Evolutionary conservation across 2,797 vertebrate species (phyloP).

Genomic region (Gouania willdenowi): DNA sequence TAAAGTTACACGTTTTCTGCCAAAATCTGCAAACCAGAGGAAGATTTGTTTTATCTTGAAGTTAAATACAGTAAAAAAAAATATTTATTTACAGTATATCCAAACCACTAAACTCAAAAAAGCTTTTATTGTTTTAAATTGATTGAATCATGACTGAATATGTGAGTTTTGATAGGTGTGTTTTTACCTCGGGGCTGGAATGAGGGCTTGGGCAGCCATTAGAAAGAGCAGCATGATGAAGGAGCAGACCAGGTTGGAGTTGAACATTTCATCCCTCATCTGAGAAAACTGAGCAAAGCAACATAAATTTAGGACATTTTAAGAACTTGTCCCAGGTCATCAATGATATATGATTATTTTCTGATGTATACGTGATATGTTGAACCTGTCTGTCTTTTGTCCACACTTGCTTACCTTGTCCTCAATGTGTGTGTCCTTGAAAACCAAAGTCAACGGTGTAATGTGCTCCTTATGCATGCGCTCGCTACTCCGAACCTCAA

Average conservation of each 20-base stretch:
- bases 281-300: conserved; percentile 69
- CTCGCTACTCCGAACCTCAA: conserved; percentile 75
- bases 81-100: no score
- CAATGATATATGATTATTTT: no score
- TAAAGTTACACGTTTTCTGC: not conserved
- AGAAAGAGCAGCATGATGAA: conserved; percentile 77
- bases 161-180: not conserved
- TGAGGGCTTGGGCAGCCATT: conserved; percentile 67
- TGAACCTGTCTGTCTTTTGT: not conserved
- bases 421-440: conserved; percentile 76
- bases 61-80: no score
- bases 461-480: conserved; percentile 75
- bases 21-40: not conserved
- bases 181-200: conserved; percentile 65
- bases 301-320: no score
- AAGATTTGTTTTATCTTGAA: no score
- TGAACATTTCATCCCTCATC: conserved; percentile 81
- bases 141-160: no score
- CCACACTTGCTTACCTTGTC: conserved; percentile 56
- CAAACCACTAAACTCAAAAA: no score
- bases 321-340: no score
- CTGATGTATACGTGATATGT: no score
- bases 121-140: no score
- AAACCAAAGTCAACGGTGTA: conserved; percentile 64
- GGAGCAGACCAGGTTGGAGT: conserved; percentile 77